A percentile compares a stretch with the other conserved stretches of the same genome.
phyloP scores from a whole-genome alignment of 2,113 vertebrate genomes.

The Neoarius graeffei region DNA sequence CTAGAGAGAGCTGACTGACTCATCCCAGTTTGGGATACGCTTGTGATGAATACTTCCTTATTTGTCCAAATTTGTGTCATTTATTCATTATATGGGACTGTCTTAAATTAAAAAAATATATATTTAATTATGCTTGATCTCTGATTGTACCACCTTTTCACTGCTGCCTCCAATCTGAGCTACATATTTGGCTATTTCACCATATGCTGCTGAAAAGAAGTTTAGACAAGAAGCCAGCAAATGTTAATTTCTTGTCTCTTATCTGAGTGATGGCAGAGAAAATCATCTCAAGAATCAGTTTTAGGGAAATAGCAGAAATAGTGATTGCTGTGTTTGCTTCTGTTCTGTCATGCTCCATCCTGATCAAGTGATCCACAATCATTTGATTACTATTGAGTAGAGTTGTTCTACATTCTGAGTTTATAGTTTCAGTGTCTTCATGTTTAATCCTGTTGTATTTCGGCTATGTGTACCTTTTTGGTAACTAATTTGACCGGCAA shows the following conservation, averaged over 20 bases:
- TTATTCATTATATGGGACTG: slow-evolving; percentile 63
- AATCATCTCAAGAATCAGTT: not conserved
- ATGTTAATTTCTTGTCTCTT: not conserved
- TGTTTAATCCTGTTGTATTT: not conserved
- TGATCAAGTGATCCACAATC: not conserved
- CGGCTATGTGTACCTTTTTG: too few species aligned
- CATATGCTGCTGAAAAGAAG: not conserved
- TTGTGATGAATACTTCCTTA: slow-evolving; percentile 65
- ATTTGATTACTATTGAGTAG: not conserved
- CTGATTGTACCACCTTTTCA: slow-evolving; percentile 6
- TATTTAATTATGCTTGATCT: not conserved
- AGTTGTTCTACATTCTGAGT: not conserved
- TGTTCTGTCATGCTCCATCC: slow-evolving; percentile 47
- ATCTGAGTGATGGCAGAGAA: not conserved
- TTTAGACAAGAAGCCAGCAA: not conserved
- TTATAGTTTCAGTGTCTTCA: not conserved
- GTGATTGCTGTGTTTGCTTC: slow-evolving; percentile 48
- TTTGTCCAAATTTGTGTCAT: slow-evolving; percentile 66
- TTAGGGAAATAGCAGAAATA: not conserved
- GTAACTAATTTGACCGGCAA: not conserved
- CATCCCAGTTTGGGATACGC: slow-evolving; percentile 57
- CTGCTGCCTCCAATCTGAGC: not conserved
- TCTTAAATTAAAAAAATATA: slow-evolving; percentile 67
- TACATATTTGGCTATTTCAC: not conserved
- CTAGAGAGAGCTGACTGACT: slow-evolving; percentile 66